Evolutionary conservation across 2,113 vertebrate species (phyloP).

Genomic region (Sorex araneus): DNA sequence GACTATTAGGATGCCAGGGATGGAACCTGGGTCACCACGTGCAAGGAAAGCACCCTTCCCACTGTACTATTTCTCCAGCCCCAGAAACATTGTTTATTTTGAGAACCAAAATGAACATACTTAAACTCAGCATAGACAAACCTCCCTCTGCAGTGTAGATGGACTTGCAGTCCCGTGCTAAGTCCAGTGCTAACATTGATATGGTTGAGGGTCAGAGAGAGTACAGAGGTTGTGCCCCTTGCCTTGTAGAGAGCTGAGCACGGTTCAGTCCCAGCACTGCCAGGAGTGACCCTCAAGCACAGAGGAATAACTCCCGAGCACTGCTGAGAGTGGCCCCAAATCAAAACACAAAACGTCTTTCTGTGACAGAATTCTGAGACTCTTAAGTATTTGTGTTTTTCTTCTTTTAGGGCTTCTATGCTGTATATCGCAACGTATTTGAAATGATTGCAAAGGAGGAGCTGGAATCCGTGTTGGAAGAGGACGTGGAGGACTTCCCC

Average conservation of each 20-base stretch:
- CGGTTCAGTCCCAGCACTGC: too few species aligned
- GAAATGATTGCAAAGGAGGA: constrained; percentile 96
- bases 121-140: neutral
- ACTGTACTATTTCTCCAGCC: too few species aligned
- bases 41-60: too few species aligned
- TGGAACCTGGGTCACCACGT: too few species aligned
- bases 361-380: neutral
- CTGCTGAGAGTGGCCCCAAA: too few species aligned
- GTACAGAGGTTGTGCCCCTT: too few species aligned
- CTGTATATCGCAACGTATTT: constrained; percentile 95
- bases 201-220: too few species aligned
- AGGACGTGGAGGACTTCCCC: constrained; percentile 92
- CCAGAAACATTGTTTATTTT: neutral
- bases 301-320: too few species aligned
- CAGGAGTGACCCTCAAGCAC: too few species aligned
- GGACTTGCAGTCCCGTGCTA: neutral
- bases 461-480: constrained; percentile 91
- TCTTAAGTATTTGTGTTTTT: constrained; percentile 29
- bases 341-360: neutral
- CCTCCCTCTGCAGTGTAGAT: neutral
- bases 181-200: neutral
- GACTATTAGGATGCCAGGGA: too few species aligned
- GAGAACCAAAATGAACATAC: neutral
- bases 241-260: too few species aligned
- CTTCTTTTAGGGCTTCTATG: constrained; percentile 93